Conservation (phyloP, 2,888 invertebrate species). For the Lobophora halterata region DNA sequence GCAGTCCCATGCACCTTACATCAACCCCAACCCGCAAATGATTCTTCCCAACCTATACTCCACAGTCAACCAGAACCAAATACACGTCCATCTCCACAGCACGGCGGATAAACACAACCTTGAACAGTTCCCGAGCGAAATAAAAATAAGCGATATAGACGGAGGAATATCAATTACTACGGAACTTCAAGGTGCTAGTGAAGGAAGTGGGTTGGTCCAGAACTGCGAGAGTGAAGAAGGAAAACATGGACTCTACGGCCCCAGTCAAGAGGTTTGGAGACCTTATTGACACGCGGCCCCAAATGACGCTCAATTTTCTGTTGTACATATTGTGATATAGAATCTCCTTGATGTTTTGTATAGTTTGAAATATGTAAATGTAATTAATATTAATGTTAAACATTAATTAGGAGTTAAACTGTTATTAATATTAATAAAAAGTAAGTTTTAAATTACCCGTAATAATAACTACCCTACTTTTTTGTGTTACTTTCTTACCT, state of each 20-base stretch:
- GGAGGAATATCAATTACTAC: conserved; percentile 80
- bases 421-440: conserved; percentile 58
- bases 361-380: conserved; percentile 14
- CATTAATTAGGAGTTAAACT: conserved; percentile 71
- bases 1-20: conserved; percentile 81
- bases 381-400: conserved; percentile 71
- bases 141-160: conserved; percentile 82
- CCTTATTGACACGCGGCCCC: conserved; percentile 77
- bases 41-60: conserved; percentile 90
- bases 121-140: conserved; percentile 83
- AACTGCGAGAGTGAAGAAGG: conserved; percentile 79
- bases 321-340: conserved; percentile 78
- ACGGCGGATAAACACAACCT: conserved; percentile 83
- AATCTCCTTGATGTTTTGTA: conserved; percentile 15
- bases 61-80: conserved; percentile 93
- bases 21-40: conserved; percentile 84
- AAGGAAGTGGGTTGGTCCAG: conserved; percentile 72
- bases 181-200: conserved; percentile 69
- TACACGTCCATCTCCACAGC: conserved; percentile 89
- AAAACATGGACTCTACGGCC: conserved; percentile 68
- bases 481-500: no score
- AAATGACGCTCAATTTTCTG: conserved; percentile 49
- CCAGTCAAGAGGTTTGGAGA: conserved; percentile 85
- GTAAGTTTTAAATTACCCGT: conserved; percentile 16
- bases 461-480: no score